These are phyloP conservation scores for Neosalanx taihuensis DNA, from an alignment of 2,797 vertebrate genomes.

Conservation along the genomic window DNA sequence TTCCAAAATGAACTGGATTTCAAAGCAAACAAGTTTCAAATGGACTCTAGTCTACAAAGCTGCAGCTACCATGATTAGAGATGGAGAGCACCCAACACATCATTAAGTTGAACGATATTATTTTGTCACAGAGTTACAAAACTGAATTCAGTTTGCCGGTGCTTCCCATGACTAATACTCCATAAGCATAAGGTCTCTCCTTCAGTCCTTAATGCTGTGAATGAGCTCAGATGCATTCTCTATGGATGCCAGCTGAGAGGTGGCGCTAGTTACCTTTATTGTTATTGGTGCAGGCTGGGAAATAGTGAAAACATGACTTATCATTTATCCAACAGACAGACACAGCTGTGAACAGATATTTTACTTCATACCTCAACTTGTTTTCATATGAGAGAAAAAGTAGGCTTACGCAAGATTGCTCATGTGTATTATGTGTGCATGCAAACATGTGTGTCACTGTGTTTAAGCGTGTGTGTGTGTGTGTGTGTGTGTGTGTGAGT, in stretches of 20 bases:
- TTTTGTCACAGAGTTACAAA: slow-evolving; percentile 27
- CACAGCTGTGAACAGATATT: slow-evolving; percentile 50
- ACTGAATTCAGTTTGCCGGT: slow-evolving; percentile 15
- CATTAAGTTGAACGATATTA: slow-evolving; percentile 9
- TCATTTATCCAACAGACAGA: slow-evolving; percentile 64
- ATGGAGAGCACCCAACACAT: slow-evolving; percentile 57
- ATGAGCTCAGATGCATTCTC: slow-evolving; percentile 55
- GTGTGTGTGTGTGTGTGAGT: background rate
- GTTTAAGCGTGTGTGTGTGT: background rate
- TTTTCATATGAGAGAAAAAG: background rate
- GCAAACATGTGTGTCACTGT: background rate
- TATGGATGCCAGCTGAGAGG: slow-evolving; percentile 66
- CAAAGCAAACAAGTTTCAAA: slow-evolving; percentile 39
- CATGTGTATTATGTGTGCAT: background rate
- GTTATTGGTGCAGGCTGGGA: slow-evolving; percentile 79
- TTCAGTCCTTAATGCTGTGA: too few species aligned
- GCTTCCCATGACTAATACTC: slow-evolving; percentile 69
- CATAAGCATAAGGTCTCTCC: slow-evolving; percentile 50
- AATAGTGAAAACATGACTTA: slow-evolving; percentile 72
- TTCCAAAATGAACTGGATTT: slow-evolving; percentile 33
- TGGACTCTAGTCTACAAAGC: slow-evolving; percentile 56
- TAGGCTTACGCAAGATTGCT: background rate
- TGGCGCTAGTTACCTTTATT: slow-evolving; percentile 77
- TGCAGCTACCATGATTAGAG: slow-evolving; percentile 59
- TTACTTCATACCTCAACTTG: slow-evolving; percentile 6